Conservation (phyloP, 2,797 vertebrate genomes). For the Dallia pectoralis region DNA sequence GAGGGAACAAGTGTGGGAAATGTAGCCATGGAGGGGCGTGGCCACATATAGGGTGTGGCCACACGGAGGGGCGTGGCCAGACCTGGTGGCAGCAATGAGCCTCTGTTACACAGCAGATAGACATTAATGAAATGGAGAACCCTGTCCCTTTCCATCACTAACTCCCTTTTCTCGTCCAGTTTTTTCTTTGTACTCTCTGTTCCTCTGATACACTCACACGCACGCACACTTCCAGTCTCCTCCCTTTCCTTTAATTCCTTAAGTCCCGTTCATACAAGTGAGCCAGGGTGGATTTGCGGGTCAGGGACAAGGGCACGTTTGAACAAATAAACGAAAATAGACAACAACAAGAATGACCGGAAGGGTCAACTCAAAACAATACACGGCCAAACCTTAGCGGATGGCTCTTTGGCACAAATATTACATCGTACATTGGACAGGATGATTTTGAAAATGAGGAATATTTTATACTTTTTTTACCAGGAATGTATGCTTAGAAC, state of each 20-base stretch:
- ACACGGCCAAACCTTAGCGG: background rate
- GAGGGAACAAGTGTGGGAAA: too few relatives aligned
- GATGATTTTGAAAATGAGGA: background rate
- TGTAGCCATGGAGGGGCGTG: too few relatives aligned
- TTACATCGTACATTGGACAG: background rate
- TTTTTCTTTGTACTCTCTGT: background rate
- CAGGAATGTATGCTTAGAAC: too few relatives aligned
- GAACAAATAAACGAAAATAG: constrained; percentile 19
- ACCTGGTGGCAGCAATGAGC: too few relatives aligned
- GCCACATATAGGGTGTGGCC: too few relatives aligned
- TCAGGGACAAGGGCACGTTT: background rate
- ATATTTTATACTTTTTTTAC: background rate
- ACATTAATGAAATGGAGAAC: background rate
- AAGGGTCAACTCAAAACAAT: background rate
- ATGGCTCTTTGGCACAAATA: background rate
- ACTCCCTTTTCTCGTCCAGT: background rate
- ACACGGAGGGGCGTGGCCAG: too few relatives aligned
- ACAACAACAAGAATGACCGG: constrained; percentile 8
- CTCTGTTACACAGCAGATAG: background rate
- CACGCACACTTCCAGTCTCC: background rate
- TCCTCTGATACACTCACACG: background rate
- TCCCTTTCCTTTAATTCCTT: background rate
- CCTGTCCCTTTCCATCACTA: background rate
- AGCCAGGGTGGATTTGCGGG: background rate
- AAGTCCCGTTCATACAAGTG: too few relatives aligned